Evolutionary conservation across 2,113 vertebrate genomes (phyloP).

Genomic region (Cairina moschata): DNA sequence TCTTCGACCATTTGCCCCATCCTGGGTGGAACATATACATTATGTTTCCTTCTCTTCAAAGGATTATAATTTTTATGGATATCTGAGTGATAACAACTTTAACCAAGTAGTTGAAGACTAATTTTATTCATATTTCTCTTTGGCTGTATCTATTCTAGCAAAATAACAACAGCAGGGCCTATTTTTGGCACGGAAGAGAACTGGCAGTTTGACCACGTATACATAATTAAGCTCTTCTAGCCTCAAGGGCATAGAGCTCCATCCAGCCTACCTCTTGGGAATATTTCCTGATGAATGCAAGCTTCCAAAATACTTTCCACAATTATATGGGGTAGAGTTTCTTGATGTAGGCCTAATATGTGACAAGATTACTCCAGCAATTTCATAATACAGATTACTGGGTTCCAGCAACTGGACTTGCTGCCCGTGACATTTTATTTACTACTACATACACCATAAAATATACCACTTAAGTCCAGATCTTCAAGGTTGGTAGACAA

Average conservation of each 20-base stretch:
- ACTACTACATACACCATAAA: not conserved
- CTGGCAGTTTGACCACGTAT: not conserved
- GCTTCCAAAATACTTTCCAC: not conserved
- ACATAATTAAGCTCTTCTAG: not conserved
- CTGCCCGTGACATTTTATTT: not conserved
- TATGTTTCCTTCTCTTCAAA: not conserved
- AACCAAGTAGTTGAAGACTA: not conserved
- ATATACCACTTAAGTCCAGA: not conserved
- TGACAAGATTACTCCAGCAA: not conserved
- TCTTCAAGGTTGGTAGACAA: not conserved
- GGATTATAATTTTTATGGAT: not conserved
- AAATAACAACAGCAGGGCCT: not conserved
- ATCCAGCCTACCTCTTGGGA: not conserved
- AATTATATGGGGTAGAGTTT: not conserved
- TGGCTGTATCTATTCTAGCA: not conserved
- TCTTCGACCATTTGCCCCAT: not conserved
- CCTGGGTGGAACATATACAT: not conserved
- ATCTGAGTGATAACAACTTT: not conserved
- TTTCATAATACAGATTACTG: not conserved
- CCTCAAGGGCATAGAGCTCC: not conserved
- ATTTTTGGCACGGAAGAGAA: not conserved
- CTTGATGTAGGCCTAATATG: rapidly evolving
- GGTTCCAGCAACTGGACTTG: not conserved
- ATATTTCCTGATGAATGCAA: not conserved
- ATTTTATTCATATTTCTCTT: not conserved